Percentiles rank a stretch among this genome's conserved stretches.
These are phyloP conservation scores for Recurvirostra avosetta DNA, from an alignment of 2,113 vertebrate species.

Conservation along the genomic window DNA sequence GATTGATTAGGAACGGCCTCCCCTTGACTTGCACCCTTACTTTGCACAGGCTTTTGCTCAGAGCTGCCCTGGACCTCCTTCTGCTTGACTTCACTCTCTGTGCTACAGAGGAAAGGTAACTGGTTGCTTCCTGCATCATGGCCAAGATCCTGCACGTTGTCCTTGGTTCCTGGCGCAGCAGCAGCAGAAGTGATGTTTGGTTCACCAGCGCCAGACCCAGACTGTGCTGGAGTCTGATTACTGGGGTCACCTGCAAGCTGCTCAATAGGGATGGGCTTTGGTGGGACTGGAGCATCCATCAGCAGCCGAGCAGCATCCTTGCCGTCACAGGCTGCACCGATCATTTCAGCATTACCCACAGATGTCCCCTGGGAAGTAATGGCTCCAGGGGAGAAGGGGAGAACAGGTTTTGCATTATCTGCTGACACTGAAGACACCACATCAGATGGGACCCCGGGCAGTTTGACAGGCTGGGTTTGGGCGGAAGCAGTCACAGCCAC, in stretches of 20 bases:
- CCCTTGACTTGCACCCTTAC: background rate
- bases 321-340: background rate
- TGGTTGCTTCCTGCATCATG: background rate
- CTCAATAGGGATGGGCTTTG: constrained; percentile 65
- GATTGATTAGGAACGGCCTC: background rate
- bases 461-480: background rate
- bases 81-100: background rate
- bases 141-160: background rate
- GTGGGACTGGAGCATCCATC: background rate
- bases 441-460: constrained; percentile 43
- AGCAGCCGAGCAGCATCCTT: background rate
- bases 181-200: background rate
- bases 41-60: constrained; percentile 12
- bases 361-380: background rate
- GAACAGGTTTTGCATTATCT: background rate
- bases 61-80: background rate
- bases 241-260: constrained; percentile 70
- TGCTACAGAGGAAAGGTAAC: background rate
- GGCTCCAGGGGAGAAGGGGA: background rate
- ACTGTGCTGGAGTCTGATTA: constrained; percentile 17
- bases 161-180: background rate
- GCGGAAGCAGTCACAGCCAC: constrained; percentile 38
- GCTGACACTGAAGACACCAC: background rate
- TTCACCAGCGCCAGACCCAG: background rate
- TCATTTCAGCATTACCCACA: background rate